phyloP scores from a whole-genome alignment of 1,140 invertebrate genomes.

The Solenopsis invicta region DNA sequence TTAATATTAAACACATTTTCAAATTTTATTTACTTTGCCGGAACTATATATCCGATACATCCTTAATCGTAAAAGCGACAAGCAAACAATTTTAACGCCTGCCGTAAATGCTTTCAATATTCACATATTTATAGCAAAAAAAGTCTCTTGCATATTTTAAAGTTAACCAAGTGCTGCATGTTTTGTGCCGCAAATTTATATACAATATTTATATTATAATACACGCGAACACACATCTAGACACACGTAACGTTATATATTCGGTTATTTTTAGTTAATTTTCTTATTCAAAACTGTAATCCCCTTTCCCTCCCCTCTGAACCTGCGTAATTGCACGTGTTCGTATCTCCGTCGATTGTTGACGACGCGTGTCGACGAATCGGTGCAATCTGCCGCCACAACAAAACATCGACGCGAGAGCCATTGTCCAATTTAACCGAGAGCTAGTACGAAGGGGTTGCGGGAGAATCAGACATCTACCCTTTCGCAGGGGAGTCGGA shows the following conservation, averaged over 20 bases:
- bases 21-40: too few relatives aligned
- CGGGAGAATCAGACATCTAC: constrained; percentile 42
- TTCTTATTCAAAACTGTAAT: neutral
- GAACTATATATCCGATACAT: too few relatives aligned
- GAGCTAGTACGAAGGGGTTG: constrained; percentile 19
- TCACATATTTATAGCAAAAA: neutral
- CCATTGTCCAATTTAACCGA: constrained; percentile 72
- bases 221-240: neutral
- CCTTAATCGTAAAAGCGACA: neutral
- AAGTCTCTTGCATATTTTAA: neutral
- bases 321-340: constrained; percentile 28
- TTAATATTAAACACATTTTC: too few relatives aligned
- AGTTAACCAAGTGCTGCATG: neutral
- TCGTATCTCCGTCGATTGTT: constrained; percentile 12
- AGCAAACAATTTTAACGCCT: neutral
- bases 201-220: neutral
- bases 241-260: neutral
- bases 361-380: constrained; percentile 4
- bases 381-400: constrained; percentile 43
- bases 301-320: too few relatives aligned
- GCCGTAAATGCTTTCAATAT: neutral
- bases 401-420: constrained; percentile 66
- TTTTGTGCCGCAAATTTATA: neutral
- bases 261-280: too few relatives aligned
- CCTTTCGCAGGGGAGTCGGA: constrained; percentile 19